These are phyloP conservation scores for Oceanites oceanicus DNA, from an alignment of 2,113 vertebrate species.

Conservation along the genomic window DNA sequence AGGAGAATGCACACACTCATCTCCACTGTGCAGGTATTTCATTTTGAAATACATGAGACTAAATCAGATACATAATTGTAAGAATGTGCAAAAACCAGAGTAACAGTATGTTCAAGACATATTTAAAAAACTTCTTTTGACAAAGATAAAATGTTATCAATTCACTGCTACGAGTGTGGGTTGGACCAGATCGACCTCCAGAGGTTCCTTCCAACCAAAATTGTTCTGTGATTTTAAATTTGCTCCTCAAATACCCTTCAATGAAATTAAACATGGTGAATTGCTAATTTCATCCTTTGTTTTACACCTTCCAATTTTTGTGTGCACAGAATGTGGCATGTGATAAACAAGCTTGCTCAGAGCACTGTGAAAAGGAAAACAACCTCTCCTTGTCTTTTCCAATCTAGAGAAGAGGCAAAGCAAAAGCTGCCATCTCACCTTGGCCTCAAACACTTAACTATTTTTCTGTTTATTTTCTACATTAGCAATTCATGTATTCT, in stretches of 20 bases:
- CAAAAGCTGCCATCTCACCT: not conserved
- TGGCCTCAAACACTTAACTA: not conserved
- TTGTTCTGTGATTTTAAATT: not conserved
- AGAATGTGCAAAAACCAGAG: not conserved
- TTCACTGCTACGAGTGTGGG: not conserved
- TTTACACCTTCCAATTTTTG: not conserved
- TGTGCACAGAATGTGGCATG: not conserved
- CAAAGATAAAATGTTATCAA: not conserved
- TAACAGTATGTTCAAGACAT: not conserved
- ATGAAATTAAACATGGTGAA: not conserved
- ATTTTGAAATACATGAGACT: not conserved
- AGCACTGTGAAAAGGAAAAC: not conserved
- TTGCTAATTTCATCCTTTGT: not conserved
- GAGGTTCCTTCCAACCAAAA: not conserved
- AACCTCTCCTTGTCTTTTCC: not conserved
- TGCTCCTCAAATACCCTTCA: not conserved
- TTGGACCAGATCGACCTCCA: not conserved
- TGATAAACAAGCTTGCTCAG: not conserved
- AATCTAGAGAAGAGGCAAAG: not conserved
- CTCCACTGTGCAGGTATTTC: not conserved
- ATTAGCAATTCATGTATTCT: not conserved
- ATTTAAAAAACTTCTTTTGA: not conserved
- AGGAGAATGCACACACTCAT: not conserved
- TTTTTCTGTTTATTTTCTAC: not conserved
- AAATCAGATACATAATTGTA: not conserved